Evolutionary conservation across 2,113 vertebrate species (phyloP).

Genomic region (Parus major): DNA sequence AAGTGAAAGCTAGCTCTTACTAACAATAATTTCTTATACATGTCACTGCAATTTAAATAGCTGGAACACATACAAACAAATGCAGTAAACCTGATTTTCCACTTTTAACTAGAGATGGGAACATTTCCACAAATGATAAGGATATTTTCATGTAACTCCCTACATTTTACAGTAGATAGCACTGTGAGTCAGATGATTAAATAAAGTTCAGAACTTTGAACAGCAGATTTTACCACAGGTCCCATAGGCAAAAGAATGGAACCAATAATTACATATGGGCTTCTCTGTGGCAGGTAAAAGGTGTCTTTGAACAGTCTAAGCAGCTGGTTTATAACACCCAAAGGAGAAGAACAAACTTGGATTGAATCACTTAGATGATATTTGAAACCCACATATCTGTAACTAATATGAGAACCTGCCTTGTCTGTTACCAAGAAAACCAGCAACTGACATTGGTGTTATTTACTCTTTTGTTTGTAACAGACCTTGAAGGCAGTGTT

Average conservation of each 20-base stretch:
- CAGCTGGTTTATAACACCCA: background rate
- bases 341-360: background rate
- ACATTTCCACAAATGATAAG: background rate
- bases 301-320: background rate
- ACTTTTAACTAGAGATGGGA: background rate
- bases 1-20: background rate
- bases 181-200: constrained; percentile 47
- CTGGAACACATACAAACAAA: background rate
- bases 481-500: background rate
- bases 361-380: background rate
- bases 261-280: background rate
- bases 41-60: background rate
- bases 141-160: constrained; percentile 4
- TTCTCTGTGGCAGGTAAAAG: background rate
- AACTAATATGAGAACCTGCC: background rate
- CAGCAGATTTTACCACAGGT: background rate
- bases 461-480: background rate
- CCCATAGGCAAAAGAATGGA: background rate
- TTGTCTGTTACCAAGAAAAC: background rate
- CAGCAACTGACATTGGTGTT: background rate
- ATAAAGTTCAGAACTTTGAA: constrained; percentile 1
- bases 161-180: constrained; percentile 43
- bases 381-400: background rate
- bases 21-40: background rate
- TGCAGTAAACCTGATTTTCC: background rate